Conservation (phyloP, 1,140 invertebrate species). For the Ceratina australensis region DNA sequence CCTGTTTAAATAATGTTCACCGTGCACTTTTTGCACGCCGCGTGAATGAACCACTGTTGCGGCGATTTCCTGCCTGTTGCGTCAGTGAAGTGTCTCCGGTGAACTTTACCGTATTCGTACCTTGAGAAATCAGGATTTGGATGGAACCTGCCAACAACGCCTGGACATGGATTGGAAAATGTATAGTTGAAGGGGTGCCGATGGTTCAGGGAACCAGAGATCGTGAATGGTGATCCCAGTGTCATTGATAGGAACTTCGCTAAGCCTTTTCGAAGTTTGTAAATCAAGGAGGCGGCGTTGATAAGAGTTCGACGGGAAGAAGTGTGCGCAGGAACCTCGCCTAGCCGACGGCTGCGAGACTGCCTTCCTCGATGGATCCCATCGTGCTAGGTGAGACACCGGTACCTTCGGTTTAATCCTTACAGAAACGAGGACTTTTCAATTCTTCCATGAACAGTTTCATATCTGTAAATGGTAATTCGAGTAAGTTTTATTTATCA, state of each 20-base stretch:
- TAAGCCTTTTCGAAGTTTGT: background rate
- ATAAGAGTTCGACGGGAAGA: background rate
- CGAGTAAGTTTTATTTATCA: no score
- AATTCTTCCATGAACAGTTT: no score
- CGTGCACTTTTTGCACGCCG: background rate
- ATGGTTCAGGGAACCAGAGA: background rate
- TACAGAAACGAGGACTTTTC: no score
- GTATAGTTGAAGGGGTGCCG: slow-evolving; percentile 6
- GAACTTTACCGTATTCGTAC: background rate
- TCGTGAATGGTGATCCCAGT: slow-evolving; percentile 3
- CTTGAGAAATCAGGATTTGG: no score
- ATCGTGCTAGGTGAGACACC: slow-evolving; percentile 73
- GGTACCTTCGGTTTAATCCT: background rate
- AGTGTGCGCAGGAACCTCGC: slow-evolving; percentile 7
- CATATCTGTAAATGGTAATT: no score
- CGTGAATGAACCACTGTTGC: background rate
- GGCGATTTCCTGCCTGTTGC: background rate
- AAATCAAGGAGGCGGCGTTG: background rate
- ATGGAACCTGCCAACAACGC: no score
- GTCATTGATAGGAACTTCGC: background rate
- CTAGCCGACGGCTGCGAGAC: slow-evolving; percentile 63
- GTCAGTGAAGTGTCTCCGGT: background rate
- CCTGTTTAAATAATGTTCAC: no score
- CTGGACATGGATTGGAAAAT: slow-evolving; percentile 4
- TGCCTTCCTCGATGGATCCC: slow-evolving; percentile 72